Evolutionary conservation across 2,797 vertebrate species (phyloP).

Genomic region (Poeciliopsis gracilis): DNA sequence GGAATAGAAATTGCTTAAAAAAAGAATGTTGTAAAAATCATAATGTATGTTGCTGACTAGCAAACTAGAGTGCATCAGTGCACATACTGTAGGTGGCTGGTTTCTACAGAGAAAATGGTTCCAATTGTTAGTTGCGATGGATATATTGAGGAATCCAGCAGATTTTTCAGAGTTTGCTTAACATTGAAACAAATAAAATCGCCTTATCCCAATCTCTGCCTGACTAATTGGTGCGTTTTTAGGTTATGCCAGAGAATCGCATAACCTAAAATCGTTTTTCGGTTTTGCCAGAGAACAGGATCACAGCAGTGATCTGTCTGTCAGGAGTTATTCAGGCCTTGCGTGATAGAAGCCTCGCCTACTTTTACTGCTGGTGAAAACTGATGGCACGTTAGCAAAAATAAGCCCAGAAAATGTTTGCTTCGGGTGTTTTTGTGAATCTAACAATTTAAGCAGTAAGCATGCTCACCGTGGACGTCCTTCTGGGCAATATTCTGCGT

Average conservation of each 20-base stretch:
- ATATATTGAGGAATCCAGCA: neutral
- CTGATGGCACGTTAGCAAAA: constrained; percentile 38
- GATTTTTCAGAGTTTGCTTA: neutral
- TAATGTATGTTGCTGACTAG: neutral
- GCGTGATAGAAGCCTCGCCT: constrained; percentile 45
- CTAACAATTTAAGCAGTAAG: neutral
- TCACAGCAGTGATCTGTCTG: neutral
- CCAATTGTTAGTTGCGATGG: neutral
- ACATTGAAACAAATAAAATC: neutral
- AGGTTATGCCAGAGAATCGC: neutral
- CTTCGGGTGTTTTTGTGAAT: neutral
- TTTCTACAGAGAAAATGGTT: neutral
- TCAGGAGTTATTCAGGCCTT: constrained; percentile 36
- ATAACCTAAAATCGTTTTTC: neutral
- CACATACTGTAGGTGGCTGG: neutral
- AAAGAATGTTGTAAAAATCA: neutral
- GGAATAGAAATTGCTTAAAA: neutral
- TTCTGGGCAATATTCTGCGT: constrained; percentile 97
- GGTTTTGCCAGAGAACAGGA: neutral
- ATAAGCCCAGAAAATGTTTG: constrained; percentile 23
- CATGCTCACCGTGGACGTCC: constrained; percentile 91
- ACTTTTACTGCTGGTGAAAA: constrained; percentile 14
- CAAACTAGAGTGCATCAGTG: neutral
- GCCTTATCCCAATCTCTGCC: neutral
- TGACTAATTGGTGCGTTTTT: neutral